These are phyloP conservation scores for Scaeva pyrastri DNA, from an alignment of 2,888 invertebrate genomes.

Conservation along the genomic window DNA sequence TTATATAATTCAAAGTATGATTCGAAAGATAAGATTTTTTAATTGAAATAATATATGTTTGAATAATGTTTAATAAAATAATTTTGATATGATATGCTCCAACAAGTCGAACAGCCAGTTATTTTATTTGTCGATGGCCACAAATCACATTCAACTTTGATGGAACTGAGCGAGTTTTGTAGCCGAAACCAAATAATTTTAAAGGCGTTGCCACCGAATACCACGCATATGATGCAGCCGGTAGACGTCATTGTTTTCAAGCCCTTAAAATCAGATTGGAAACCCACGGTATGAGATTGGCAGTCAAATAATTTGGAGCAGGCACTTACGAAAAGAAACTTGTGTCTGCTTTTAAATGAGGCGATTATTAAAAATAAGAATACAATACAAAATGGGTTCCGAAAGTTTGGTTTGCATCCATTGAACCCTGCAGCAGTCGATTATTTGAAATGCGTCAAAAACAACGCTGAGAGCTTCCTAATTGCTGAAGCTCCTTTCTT, in stretches of 20 bases:
- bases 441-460: not conserved
- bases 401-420: not conserved
- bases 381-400: not conserved
- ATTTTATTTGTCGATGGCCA: constrained; percentile 55
- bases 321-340: constrained; percentile 37
- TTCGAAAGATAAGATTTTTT: no score
- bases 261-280: constrained; percentile 35
- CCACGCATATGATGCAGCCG: constrained; percentile 54
- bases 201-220: constrained; percentile 45
- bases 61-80: no score
- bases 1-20: no score
- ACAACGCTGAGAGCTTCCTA: not conserved
- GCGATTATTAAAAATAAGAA: constrained; percentile 26
- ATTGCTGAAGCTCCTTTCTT: not conserved
- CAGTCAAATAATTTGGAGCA: no score
- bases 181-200: constrained; percentile 25
- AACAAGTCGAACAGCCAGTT: constrained; percentile 36
- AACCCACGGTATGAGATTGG: no score
- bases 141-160: constrained; percentile 41
- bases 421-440: not conserved
- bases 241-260: constrained; percentile 44
- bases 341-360: constrained; percentile 35
- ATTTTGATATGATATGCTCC: no score
- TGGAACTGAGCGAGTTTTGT: constrained; percentile 54
- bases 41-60: no score